Conservation (phyloP, 2,797 vertebrate genomes). For the Numenius phaeopus region DNA sequence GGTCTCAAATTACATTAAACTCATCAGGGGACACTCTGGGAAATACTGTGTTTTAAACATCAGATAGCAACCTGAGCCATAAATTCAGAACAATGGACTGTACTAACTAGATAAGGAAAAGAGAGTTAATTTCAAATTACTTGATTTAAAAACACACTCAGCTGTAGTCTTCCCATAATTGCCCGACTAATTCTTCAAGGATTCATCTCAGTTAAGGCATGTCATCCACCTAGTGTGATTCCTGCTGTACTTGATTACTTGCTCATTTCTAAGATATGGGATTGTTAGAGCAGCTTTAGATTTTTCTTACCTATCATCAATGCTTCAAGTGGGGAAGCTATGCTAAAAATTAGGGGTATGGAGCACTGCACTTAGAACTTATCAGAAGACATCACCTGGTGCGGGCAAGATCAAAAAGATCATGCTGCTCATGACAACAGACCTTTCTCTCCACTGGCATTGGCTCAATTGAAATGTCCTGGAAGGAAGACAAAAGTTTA, state of each 20-base stretch:
- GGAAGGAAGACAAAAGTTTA: background rate
- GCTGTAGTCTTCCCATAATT: background rate
- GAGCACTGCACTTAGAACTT: background rate
- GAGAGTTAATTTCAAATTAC: conserved; percentile 33
- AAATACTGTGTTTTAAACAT: background rate
- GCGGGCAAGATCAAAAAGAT: background rate
- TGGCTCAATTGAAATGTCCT: background rate
- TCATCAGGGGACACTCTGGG: background rate
- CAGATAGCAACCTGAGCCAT: background rate
- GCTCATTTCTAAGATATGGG: background rate
- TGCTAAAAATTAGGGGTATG: background rate
- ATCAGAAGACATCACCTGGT: background rate
- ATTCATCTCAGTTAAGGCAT: background rate
- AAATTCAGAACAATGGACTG: background rate
- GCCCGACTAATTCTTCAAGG: background rate
- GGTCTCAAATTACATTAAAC: background rate
- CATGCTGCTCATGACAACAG: background rate
- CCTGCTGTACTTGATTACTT: background rate
- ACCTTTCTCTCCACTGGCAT: background rate
- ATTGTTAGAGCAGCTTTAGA: background rate
- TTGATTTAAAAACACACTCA: conserved; percentile 2
- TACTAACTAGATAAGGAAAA: background rate
- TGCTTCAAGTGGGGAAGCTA: background rate
- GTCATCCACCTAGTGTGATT: background rate
- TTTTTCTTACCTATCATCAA: background rate